These are phyloP conservation scores for Drosophila bipectinata DNA, from an alignment of 1,140 invertebrate genomes.

Conservation along the genomic window DNA sequence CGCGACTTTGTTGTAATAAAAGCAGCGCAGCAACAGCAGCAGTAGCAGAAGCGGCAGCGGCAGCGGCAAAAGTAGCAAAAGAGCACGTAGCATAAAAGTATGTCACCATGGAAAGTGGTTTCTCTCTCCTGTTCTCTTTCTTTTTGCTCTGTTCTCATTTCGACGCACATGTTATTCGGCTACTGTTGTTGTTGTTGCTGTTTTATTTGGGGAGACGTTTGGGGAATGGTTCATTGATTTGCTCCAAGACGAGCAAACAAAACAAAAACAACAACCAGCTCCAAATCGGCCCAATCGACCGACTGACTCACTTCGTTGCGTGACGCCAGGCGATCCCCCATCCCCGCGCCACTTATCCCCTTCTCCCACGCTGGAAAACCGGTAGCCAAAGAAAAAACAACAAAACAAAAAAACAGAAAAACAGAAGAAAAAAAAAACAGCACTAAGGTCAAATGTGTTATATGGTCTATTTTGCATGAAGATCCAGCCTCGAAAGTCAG, in stretches of 20 bases:
- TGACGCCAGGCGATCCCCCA: conserved; percentile 32
- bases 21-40: conserved; percentile 39
- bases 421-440: conserved; percentile 26
- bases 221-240: conserved; percentile 70
- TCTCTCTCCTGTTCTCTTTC: conserved; percentile 49
- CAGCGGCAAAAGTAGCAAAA: conserved; percentile 76
- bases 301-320: conserved; percentile 75
- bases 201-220: conserved; percentile 37
- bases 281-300: conserved; percentile 44
- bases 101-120: conserved; percentile 82
- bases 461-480: conserved; percentile 56
- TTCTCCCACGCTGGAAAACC: conserved; percentile 60
- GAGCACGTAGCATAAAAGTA: conserved; percentile 78
- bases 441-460: conserved; percentile 77
- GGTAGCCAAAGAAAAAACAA: conserved; percentile 43
- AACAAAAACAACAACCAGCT: conserved; percentile 28
- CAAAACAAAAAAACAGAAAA: conserved; percentile 2
- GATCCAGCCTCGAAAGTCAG: conserved; percentile 40
- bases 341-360: conserved; percentile 10
- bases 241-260: conserved; percentile 21
- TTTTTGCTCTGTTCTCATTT: conserved; percentile 56
- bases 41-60: background rate
- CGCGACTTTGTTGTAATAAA: conserved; percentile 50
- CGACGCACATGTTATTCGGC: conserved; percentile 67
- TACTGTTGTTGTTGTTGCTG: conserved; percentile 17